phyloP scores from a whole-genome alignment of 64 coral and sea anemone genomes.

The Dendronephthya gigantea region DNA sequence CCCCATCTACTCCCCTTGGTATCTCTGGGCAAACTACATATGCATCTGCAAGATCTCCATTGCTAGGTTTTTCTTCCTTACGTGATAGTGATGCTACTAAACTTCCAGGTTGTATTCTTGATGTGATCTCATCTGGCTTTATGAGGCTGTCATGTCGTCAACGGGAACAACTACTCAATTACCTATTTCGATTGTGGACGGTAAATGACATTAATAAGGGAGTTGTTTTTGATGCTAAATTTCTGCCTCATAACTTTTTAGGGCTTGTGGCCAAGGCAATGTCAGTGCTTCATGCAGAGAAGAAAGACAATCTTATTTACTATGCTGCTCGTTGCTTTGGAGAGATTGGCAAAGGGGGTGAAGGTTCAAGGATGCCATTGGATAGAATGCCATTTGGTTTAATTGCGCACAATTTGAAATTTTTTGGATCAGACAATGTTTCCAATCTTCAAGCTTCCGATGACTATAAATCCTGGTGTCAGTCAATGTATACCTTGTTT shows the following conservation, averaged over 20 bases:
- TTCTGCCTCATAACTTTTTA: neutral
- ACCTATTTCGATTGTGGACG: neutral
- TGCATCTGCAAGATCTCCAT: neutral
- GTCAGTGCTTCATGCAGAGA: neutral
- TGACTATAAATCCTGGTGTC: slow-evolving; percentile 43
- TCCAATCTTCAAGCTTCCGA: slow-evolving; percentile 10
- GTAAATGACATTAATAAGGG: neutral
- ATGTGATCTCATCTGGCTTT: neutral
- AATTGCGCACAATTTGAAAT: slow-evolving; percentile 37
- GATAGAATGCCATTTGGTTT: slow-evolving; percentile 35
- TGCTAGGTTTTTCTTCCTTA: neutral
- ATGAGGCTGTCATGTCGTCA: neutral
- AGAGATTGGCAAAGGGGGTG: neutral
- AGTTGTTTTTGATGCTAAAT: neutral
- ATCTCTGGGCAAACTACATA: too few relatives aligned
- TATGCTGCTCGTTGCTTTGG: neutral
- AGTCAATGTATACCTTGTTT: slow-evolving; percentile 55
- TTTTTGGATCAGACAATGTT: slow-evolving; percentile 38
- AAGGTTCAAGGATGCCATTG: neutral
- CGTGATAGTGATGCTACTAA: neutral
- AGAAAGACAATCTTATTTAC: neutral
- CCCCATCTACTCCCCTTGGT: too few relatives aligned
- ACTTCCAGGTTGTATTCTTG: neutral
- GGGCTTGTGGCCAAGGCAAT: neutral
- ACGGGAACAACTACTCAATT: neutral